Evolutionary conservation across 2,797 vertebrate species (phyloP), one percentile per base, ranked within the genome.

Genomic region (Otolemur crassicaudatus): DNA sequence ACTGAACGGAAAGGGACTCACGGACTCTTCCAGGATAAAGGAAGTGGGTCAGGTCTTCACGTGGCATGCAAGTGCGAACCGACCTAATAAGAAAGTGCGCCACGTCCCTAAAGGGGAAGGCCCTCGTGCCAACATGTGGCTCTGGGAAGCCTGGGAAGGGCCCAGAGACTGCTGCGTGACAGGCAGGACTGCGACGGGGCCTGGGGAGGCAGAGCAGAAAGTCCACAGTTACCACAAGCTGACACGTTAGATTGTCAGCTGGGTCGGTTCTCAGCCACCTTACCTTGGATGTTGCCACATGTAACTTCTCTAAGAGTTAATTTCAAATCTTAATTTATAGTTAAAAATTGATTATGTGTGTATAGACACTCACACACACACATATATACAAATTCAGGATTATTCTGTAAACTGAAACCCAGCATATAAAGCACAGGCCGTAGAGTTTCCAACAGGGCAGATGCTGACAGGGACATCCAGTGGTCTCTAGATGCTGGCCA

Each of bases 71-170:
- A n/a, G 10, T 23, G 2, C 12, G 43, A 72, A 43, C 25, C 2
- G 0, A 29, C 49, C 25, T 23, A 4, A 23, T 20, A 5, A 75
- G 8, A 37, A 67, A 80, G 25, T 29, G 0, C 31, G 25, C 23
- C 5, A 17, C 60, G 16, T 31, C 19, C 27, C 23, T 12, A 27
- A 40, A 72, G 29, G n/a, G 1, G 3, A 58, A 37, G 67, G 4
- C 7, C 46, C 49, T 10, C 29, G 4, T 27, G 13, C 2, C 25
- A 56, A 14, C 9, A 1, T 2, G 13, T 0, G 4, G 12, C 23
- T 34, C n/a, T 49, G 10, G 10, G 12, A 3, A 60, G 5, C 60
- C 40, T 25, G 46, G 2, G 37, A 5, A 37, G 29, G 20, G 14
- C 29, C 22, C 14, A 16, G 4, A 29, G 53, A 31, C 12, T 34